phyloP scores from a whole-genome alignment of 2,797 vertebrate species.

The Danio albolineatus region DNA sequence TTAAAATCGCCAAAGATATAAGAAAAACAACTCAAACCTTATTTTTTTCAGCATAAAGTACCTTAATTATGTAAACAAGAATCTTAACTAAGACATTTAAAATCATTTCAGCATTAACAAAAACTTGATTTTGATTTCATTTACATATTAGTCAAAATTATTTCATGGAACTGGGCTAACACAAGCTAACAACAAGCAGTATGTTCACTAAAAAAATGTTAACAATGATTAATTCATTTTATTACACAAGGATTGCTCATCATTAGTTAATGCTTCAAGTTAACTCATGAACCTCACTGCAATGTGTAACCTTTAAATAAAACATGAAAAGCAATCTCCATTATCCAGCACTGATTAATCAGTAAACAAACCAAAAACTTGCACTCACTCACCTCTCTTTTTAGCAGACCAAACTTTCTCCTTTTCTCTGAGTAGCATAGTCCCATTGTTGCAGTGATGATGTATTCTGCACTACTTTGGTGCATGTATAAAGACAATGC shows the following conservation, averaged over 20 bases:
- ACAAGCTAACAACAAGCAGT: neutral
- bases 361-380: neutral
- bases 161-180: neutral
- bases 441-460: conserved; percentile 57
- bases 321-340: neutral
- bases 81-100: too few species aligned
- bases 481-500: conserved; percentile 17
- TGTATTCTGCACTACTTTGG: conserved; percentile 12
- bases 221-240: too few species aligned
- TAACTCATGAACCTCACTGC: too few species aligned
- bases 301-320: neutral
- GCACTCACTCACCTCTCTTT: conserved; percentile 57
- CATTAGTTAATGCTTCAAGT: too few species aligned
- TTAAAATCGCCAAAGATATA: neutral
- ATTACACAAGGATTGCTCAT: too few species aligned
- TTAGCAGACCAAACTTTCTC: conserved; percentile 47
- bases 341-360: neutral
- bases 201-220: too few species aligned
- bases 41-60: neutral
- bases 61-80: too few species aligned
- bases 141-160: too few species aligned
- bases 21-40: conserved; percentile 14
- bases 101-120: too few species aligned
- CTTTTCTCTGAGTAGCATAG: conserved; percentile 60
- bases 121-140: too few species aligned